These are phyloP conservation scores for Ischnura elegans DNA, from an alignment of 2,888 invertebrate genomes.

Conservation along the genomic window DNA sequence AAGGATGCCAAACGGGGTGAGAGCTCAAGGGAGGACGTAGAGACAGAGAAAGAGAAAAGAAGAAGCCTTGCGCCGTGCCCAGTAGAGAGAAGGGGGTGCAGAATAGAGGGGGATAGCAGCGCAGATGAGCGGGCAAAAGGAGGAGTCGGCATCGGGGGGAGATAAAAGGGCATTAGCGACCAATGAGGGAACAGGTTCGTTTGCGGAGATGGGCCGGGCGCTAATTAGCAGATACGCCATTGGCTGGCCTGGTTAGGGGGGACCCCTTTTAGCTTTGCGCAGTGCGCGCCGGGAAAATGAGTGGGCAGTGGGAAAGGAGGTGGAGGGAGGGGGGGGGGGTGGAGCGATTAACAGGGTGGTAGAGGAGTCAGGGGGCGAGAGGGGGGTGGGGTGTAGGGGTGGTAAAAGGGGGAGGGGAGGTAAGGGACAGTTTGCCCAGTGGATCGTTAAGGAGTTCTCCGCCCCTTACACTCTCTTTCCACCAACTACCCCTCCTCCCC, in stretches of 20 bases:
- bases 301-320: constrained; percentile 59
- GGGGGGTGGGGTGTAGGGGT: background rate
- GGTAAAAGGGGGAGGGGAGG: background rate
- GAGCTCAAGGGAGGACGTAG: background rate
- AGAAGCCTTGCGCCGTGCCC: background rate
- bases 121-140: background rate
- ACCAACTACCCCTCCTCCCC: background rate
- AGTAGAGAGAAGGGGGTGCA: background rate
- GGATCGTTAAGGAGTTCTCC: constrained; percentile 54
- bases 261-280: constrained; percentile 54
- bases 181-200: constrained; percentile 61
- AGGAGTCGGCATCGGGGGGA: background rate
- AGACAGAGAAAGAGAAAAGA: background rate
- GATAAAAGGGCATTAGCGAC: constrained; percentile 65
- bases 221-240: constrained; percentile 66
- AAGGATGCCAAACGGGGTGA: background rate
- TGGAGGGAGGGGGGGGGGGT: constrained; percentile 22
- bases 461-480: background rate
- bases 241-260: constrained; percentile 65
- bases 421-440: constrained; percentile 18
- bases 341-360: background rate
- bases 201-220: constrained; percentile 60
- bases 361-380: background rate
- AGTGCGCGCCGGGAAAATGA: constrained; percentile 63
- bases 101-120: background rate